Percentiles rank a stretch among this genome's conserved stretches.
Conservation (phyloP, 2,888 invertebrate genomes). For the Dicranocentrus wangi region DNA sequence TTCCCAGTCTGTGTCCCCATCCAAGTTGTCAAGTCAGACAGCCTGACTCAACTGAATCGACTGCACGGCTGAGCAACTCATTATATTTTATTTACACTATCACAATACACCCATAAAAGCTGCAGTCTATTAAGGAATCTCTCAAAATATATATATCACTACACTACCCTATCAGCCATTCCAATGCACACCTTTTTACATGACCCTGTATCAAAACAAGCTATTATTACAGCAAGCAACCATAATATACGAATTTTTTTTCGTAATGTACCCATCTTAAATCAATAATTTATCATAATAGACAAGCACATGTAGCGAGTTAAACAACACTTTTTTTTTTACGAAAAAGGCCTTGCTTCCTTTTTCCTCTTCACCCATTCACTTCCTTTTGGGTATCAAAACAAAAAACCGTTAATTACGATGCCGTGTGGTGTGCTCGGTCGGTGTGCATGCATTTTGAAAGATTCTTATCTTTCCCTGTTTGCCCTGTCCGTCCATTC, state of each 20-base stretch:
- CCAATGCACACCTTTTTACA: neutral
- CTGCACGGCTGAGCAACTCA: constrained; percentile 38
- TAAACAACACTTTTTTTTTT: too few relatives aligned
- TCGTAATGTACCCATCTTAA: neutral
- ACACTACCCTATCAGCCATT: neutral
- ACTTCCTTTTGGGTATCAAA: too few relatives aligned
- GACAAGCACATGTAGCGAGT: too few relatives aligned
- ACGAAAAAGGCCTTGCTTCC: too few relatives aligned
- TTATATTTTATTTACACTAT: constrained; percentile 58
- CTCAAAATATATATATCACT: neutral
- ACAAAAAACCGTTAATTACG: too few relatives aligned
- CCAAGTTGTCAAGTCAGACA: constrained; percentile 50
- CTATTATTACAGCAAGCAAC: neutral
- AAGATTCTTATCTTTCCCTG: too few relatives aligned
- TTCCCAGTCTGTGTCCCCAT: neutral
- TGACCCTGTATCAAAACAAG: neutral
- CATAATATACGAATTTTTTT: neutral
- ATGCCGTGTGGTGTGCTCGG: too few relatives aligned
- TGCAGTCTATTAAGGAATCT: neutral
- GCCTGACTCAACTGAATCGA: constrained; percentile 60
- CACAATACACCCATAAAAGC: constrained; percentile 10
- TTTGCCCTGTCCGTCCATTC: neutral
- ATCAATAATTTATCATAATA: too few relatives aligned
- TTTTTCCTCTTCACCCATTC: too few relatives aligned
- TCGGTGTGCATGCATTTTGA: too few relatives aligned